Base-by-base conservation (phyloP, 2,113 vertebrate genomes). In the Dipodomys ordii region DNA sequence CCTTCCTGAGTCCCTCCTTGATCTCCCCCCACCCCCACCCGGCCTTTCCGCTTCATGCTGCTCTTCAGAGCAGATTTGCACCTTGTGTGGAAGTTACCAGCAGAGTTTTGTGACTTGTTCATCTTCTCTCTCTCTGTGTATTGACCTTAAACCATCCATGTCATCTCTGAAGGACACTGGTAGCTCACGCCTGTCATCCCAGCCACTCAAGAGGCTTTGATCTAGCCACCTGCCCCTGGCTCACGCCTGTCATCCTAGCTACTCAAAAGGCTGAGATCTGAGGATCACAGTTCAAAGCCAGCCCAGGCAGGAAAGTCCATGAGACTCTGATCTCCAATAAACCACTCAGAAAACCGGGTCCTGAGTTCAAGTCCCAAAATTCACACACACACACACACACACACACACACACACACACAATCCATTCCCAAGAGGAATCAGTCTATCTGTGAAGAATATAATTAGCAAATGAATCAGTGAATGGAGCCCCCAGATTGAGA, bases 1-100 rank as follows among this genome's bases (percentile, higher is more conserved):
- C 64, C n/a, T 72, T 87, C 57, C 39, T 44, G 25, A 44, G 22
- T 67, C 30, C 73, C 16, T 32, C 39, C 60, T 71, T 25, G 78
- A 32, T 10, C 2, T 20, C 23, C 10, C 30, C 30, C 27, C 2
- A 16, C 6, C 23, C 13, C 7, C 2, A 5, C 2, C 8, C 49
- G 9, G 0, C 27, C 65, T 57, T 28, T 82, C 22, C 76, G 60
- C 30, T 2, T 49, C 32, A 3, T 8, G 0, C 76, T 67, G 22
- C 8, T 20, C 2, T 25, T 13, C 3, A 16, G 76, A 84, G 28
- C 64, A 8, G 0, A 18, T 12, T 3, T 19, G 3, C 19, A 46
- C 9, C 32, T 8, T 20, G 19, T 23, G n/a, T 18, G 32, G 25
- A 23, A 76, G 30, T 68, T 76, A 30, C 46, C 13, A 23, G 3